Base-by-base conservation (phyloP, 2,797 vertebrate species). In the Peromyscus melanophrys region DNA sequence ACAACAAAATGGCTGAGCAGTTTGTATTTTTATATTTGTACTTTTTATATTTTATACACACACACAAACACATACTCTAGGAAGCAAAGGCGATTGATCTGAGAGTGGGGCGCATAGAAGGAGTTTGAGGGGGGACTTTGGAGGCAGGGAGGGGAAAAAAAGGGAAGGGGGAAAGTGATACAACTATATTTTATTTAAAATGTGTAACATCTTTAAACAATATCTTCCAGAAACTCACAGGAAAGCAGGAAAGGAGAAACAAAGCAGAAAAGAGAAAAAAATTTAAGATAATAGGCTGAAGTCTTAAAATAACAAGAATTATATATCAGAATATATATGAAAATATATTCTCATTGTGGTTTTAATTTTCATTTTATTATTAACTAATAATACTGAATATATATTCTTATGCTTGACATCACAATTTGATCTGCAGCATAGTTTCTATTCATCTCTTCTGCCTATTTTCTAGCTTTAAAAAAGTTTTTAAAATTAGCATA, bases 401-500 rank as follows among this genome's bases (percentile, higher is more conserved):
- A 23, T 27, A 43, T 31, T 76, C 71, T 23, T 89, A 57, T 61
- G 37, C 86, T 61, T 89, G 86, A 75, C 86, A 89, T 61, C 37
- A 61, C 37, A 43, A 37, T 76, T 76, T 75, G 69, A 46, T 76
- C 29, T 59, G 43, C 71, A 76, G 86, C 34, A 34, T 43, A 89
- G 43, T 63, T 27, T 73, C 55, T 84, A 29, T 92, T 92, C 55
- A 46, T 73, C 6, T 84, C 27, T 75, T 73, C 81, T 83, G 67
- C 21, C 65, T 29, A 73, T 84, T 75, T 75, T 92, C 31, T 73
- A 73, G 69, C 65, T 87, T 71, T 92, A 29, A 73, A 59, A 82
- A 43, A 43, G 21, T 59, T 57, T 61, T 92, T 83, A 37, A 71
- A 87, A 87, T 69, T 87, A 87, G 84, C 49, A 37, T 86, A 86